Evolutionary conservation across 2,113 vertebrate species (phyloP).

Genomic region (Corythaeola cristata): DNA sequence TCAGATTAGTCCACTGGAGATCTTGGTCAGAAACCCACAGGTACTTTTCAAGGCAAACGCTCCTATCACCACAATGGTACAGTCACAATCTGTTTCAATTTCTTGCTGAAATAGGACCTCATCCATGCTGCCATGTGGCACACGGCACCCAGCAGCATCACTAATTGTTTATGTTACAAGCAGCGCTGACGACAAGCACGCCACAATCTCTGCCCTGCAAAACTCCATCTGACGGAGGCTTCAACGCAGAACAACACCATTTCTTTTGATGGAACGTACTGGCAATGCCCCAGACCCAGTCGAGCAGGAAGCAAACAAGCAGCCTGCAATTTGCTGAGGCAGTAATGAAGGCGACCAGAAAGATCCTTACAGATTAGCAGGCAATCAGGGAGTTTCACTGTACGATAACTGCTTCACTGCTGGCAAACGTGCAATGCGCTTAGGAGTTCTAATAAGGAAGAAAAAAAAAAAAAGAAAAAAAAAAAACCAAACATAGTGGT

Average conservation of each 20-base stretch:
- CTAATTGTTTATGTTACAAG: not conserved
- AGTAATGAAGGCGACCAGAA: not conserved
- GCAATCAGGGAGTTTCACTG: not conserved
- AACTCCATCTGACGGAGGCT: not conserved
- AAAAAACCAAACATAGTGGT: not conserved
- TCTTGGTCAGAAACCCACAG: not conserved
- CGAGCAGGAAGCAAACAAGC: not conserved
- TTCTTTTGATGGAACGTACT: not conserved
- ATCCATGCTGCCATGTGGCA: accelerated
- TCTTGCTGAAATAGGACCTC: not conserved
- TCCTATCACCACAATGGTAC: not conserved
- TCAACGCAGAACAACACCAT: not conserved
- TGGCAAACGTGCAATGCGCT: not conserved
- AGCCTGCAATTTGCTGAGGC: not conserved
- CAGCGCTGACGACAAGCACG: accelerated
- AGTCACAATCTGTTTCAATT: not conserved
- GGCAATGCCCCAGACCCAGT: not conserved
- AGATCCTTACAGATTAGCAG: slow-evolving; percentile 1
- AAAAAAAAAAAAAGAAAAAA: not conserved
- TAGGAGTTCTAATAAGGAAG: not conserved
- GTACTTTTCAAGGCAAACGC: no score
- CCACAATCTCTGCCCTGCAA: not conserved
- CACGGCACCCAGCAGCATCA: not conserved
- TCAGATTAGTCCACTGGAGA: not conserved
- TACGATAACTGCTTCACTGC: not conserved